Percentiles rank a stretch among this genome's conserved stretches.
phyloP scores from a whole-genome alignment of 2,113 vertebrate genomes.

The Theropithecus gelada region DNA sequence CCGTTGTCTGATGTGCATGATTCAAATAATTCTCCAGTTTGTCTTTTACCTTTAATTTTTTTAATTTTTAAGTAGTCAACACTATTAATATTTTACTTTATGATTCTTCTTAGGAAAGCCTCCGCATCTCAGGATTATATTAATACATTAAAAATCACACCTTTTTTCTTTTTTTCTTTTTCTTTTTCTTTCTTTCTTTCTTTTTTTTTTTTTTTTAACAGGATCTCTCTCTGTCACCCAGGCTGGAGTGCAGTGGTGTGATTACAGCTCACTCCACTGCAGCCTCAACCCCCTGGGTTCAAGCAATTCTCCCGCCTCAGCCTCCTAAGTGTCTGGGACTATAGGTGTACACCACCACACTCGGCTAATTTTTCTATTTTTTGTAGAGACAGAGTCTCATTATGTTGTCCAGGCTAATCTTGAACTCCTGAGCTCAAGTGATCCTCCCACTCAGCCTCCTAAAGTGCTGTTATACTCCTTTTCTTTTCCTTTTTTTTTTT shows the following conservation, averaged over 20 bases:
- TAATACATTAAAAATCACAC: background rate
- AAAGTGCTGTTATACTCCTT: background rate
- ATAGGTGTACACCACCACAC: too few species aligned
- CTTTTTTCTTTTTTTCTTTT: background rate
- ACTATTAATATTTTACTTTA: background rate
- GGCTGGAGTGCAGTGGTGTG: too few species aligned
- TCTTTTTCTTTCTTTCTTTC: background rate
- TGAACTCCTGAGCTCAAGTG: too few species aligned
- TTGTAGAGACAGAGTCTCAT: too few species aligned
- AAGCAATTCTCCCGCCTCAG: too few species aligned
- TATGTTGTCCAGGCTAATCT: too few species aligned
- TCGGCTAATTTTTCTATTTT: too few species aligned
- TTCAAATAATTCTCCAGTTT: background rate
- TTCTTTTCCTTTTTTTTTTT: background rate
- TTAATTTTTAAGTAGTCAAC: background rate
- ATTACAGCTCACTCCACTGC: too few species aligned
- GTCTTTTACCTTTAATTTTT: background rate
- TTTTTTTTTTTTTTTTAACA: background rate
- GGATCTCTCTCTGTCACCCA: too few species aligned
- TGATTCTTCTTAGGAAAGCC: constrained; percentile 13
- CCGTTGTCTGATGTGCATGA: background rate
- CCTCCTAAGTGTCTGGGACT: too few species aligned
- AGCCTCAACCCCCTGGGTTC: too few species aligned
- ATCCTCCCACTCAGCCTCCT: too few species aligned
- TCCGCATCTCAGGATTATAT: background rate